Conservation (phyloP, 2,888 invertebrate species). For the Caenorhabditis drosophilae region DNA sequence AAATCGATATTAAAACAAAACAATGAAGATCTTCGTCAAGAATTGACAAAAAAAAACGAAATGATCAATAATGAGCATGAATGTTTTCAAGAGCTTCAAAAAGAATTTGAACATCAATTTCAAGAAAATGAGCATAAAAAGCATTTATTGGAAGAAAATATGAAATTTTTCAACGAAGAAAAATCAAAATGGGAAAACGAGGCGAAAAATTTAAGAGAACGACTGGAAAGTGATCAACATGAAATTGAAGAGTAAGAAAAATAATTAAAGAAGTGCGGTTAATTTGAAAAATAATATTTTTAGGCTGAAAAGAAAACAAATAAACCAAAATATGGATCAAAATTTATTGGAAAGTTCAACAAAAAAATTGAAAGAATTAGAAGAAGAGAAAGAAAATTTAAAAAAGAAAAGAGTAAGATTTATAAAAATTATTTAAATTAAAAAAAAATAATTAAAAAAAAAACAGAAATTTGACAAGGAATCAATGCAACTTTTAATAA, state of each 20-base stretch:
- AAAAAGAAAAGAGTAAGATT: background rate
- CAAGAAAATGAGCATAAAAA: background rate
- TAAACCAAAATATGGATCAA: background rate
- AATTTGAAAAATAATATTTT: background rate
- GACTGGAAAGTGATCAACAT: conserved; percentile 2
- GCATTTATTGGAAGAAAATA: background rate
- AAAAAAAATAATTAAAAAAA: background rate
- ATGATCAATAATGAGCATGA: no score
- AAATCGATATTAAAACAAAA: no score
- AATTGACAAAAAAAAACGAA: no score
- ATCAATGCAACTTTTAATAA: background rate
- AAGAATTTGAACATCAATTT: conserved; percentile 1
- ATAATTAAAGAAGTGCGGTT: background rate
- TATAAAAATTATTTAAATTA: background rate
- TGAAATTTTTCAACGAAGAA: background rate
- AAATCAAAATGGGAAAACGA: conserved; percentile 1
- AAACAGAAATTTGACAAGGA: background rate
- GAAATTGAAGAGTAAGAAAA: background rate
- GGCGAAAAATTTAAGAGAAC: background rate
- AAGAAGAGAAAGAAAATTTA: background rate
- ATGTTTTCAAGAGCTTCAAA: background rate
- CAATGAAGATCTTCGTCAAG: no score
- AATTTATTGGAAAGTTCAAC: background rate
- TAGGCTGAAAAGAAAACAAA: conserved; percentile 3
- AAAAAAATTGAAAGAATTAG: background rate